Evolutionary conservation across 2,888 invertebrate genomes (phyloP), one percentile per base, ranked within the genome.

Genomic region (Graphium colonna): DNA sequence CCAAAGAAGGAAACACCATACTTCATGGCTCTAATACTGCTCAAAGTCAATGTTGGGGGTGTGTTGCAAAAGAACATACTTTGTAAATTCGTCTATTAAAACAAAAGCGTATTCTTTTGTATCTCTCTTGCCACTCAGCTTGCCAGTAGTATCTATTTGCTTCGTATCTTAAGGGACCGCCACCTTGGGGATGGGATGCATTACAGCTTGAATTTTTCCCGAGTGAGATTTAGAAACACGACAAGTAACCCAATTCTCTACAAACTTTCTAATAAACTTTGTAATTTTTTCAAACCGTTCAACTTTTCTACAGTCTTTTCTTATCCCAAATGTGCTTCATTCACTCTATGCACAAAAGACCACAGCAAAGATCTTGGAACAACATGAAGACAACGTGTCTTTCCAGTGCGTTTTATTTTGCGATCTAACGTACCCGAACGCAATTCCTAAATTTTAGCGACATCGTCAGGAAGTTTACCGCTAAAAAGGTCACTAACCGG

Each of bases 271-370:
- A 0, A 66, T 65, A 7, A 16, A 42, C n/a, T 61, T 60, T 0
- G 61, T 31, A 65, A 68, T 66, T 3, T 61, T 17, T 0, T 59
- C 63, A 15, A 69, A 69, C 69, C 67, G 65, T 62, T n/a, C 63
- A 65, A 0, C 64, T 5, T 28, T 69, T 67, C 26, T 67, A 60
- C 7, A 64, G 55, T 0, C 66, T 67, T 47, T 69, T 69, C 1
- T 67, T 65, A 0, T 1, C 1, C 0, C 69, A 65, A 0, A 69
- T 31, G 46, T 65, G 67, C 38, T 60, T 46, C 0, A 67, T 52
- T 51, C 62, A 63, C 45, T 39, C 66, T 61, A 31, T 55, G 61
- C 0, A 68, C 65, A 0, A 70, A 38, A 0, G 68, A 60, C 67
- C 67, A 67, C 0, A 56, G 56, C 0, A 67, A 39, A 0, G 64